Percentiles rank a stretch among this genome's conserved stretches.
Conservation (phyloP, 1,140 invertebrate species). For the Alviniconcha marisindica region DNA sequence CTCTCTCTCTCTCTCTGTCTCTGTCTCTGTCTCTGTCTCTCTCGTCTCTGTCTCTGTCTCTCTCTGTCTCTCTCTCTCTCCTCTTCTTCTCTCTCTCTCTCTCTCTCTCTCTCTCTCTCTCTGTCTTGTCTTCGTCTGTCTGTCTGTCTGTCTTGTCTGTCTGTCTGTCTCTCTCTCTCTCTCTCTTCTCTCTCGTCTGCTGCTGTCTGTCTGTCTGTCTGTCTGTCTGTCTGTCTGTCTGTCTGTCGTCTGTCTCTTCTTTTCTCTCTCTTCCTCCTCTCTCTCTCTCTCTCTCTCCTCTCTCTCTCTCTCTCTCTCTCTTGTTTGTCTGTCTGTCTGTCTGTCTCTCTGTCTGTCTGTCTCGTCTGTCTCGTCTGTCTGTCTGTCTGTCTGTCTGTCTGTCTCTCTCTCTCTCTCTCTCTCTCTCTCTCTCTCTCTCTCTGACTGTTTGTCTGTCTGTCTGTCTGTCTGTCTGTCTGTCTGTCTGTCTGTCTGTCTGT, state of each 20-base stretch:
- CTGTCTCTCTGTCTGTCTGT: too few species aligned
- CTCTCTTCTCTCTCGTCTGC: neutral
- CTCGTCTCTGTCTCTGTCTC: neutral
- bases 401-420: conserved; percentile 12
- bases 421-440: neutral
- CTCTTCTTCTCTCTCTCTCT: neutral
- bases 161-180: neutral
- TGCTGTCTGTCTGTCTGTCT: too few species aligned
- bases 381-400: neutral
- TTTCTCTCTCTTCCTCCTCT: too few species aligned
- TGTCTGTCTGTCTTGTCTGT: neutral
- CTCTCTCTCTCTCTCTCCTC: too few species aligned
- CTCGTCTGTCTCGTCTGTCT: too few species aligned
- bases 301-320: too few species aligned
- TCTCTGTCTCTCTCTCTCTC: neutral
- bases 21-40: neutral
- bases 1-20: neutral
- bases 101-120: conserved; percentile 20
- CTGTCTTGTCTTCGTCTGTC: neutral
- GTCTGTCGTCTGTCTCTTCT: too few species aligned
- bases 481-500: neutral
- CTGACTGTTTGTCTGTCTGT: neutral
- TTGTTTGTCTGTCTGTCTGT: too few species aligned
- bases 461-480: neutral
- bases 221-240: too few species aligned